Conservation (phyloP, 2,797 vertebrate genomes). For the Crenichthys baileyi region DNA sequence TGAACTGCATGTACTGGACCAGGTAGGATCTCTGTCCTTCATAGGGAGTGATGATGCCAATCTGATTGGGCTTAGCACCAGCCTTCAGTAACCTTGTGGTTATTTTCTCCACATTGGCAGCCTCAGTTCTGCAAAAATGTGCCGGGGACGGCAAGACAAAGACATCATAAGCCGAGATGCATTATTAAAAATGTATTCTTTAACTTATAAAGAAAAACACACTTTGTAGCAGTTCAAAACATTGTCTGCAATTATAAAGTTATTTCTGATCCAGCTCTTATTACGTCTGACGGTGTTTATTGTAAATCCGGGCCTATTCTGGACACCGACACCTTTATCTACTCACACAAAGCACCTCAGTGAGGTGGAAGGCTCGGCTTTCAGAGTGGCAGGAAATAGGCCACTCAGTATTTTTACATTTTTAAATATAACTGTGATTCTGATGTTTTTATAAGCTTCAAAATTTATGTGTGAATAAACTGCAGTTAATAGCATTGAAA, state of each 20-base stretch:
- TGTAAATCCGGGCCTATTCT: background rate
- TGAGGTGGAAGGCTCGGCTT: too few species aligned
- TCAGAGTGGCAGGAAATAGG: too few species aligned
- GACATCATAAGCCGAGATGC: conserved; percentile 10
- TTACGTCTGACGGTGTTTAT: background rate
- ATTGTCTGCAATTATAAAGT: background rate
- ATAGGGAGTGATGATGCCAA: conserved; percentile 97
- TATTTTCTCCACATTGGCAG: conserved; percentile 99
- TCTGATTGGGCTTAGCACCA: conserved; percentile 97
- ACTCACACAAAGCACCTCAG: too few species aligned
- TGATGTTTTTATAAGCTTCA: background rate
- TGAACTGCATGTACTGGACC: conserved; percentile 99
- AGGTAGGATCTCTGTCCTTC: conserved; percentile 98
- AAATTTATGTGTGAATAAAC: background rate
- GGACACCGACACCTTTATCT: background rate
- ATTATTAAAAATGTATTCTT: background rate
- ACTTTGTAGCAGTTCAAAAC: background rate
- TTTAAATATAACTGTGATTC: background rate
- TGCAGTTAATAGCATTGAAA: background rate
- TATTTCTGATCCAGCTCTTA: background rate
- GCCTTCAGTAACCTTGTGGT: conserved; percentile 96
- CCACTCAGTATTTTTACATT: background rate
- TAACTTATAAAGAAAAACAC: background rate
- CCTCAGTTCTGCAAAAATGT: conserved; percentile 87
- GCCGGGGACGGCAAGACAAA: background rate